Evolutionary conservation across 2,888 invertebrate species (phyloP), one percentile per base, ranked within the genome.

Genomic region (Andrena chrysosceles): DNA sequence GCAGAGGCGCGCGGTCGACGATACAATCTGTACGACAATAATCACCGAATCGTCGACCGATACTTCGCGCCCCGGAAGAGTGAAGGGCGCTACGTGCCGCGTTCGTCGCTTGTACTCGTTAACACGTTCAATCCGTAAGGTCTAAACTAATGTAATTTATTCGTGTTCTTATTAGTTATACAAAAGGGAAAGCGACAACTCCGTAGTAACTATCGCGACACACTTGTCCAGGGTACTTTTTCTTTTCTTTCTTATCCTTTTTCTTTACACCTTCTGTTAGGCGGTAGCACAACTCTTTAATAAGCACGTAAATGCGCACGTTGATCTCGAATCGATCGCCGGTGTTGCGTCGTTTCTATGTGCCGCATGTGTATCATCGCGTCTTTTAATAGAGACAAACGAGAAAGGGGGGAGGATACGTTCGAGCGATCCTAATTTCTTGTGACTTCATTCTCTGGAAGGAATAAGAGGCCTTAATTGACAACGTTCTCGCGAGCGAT

Each of bases 101-200:
- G n/a, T 35, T 77, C 54, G 59, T 33, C 31, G 48, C 31, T 54
- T 59, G 62, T 26, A 26, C 66, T 71, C 23, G 16, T 68, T 23
- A 52, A 42, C n/a, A 20, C 66, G 52, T 78, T 64, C 81, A 70
- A 59, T 67, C 79, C 56, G 52, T 74, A 80, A 71, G 60, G 71
- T 68, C 42, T 81, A 85, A 83, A 77, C 35, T 73, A 74, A 85
- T 35, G 64, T 92, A 90, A 91, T 88, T 91, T 90, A 91, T 91
- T 91, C 86, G 87, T 87, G 62, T 68, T 76, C 42, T 42, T 87
- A 85, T 87, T 85, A 90, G 70, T 72, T 79, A 31, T 56, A 60
- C 10, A 49, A 71, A 71, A 42, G 54, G 1, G 5, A 67, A 72
- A 60, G 82, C 54, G 64, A 79, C 26, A 54, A 64, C 64, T 59